Conservation (phyloP, 2,888 invertebrate species). For the Drosophila greeni region DNA sequence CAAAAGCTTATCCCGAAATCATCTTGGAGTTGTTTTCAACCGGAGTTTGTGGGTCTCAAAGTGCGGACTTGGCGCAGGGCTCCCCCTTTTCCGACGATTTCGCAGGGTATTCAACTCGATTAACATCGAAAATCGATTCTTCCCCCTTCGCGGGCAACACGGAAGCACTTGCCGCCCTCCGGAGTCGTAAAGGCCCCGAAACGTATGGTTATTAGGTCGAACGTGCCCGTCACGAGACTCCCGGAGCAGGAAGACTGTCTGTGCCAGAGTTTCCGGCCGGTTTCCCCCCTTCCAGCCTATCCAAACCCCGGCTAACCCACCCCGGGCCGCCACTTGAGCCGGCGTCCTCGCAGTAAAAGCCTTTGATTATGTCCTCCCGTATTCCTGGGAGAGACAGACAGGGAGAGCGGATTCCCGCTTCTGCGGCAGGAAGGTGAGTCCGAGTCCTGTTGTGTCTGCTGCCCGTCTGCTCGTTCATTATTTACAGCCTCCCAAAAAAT, state of each 20-base stretch:
- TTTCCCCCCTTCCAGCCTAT: conserved; percentile 19
- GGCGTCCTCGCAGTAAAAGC: conserved; percentile 64
- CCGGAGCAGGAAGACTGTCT: conserved; percentile 52
- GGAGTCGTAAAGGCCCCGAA: conserved; percentile 9
- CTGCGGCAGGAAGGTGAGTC: conserved; percentile 2
- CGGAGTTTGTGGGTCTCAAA: conserved; percentile 16
- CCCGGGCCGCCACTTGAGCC: conserved; percentile 35
- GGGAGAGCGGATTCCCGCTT: conserved; percentile 18
- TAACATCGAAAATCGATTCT: conserved; percentile 69
- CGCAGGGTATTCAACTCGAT: conserved; percentile 65
- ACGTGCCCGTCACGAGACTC: conserved; percentile 60
- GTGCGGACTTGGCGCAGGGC: neutral
- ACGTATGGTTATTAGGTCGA: conserved; percentile 67
- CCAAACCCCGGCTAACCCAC: neutral
- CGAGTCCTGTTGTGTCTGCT: conserved; percentile 59
- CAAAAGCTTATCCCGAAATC: conserved; percentile 38
- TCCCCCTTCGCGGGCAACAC: conserved; percentile 34
- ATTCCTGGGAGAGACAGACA: conserved; percentile 54
- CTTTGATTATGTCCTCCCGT: conserved; percentile 66
- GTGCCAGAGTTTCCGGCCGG: conserved; percentile 55
- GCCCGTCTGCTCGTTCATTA: conserved; percentile 67
- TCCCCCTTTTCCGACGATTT: conserved; percentile 37
- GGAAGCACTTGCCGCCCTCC: conserved; percentile 53
- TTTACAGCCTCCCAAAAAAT: conserved; percentile 62
- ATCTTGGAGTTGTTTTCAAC: neutral